These are phyloP conservation scores for Elephantulus edwardii DNA, from an alignment of 2,113 vertebrate species.

Conservation along the genomic window DNA sequence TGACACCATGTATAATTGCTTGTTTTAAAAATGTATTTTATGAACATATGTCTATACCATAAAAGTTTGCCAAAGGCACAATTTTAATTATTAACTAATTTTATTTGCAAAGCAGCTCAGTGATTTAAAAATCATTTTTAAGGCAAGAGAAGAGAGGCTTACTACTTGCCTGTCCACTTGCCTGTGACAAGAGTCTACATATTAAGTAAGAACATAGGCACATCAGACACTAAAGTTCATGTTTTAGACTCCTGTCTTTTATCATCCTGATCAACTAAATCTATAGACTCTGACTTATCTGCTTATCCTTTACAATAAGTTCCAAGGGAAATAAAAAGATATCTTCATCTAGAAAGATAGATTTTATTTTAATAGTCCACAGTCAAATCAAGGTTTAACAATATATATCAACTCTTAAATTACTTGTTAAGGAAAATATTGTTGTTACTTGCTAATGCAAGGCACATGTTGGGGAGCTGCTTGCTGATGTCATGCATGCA, in stretches of 20 bases:
- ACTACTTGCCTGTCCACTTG: too few species aligned
- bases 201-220: background rate
- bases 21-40: background rate
- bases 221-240: too few species aligned
- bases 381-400: background rate
- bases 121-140: too few species aligned
- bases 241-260: accelerated
- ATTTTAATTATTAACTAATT: background rate
- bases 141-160: too few species aligned
- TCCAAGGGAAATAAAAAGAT: background rate
- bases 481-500: too few species aligned
- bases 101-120: background rate
- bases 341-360: background rate
- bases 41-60: background rate
- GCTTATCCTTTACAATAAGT: background rate
- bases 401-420: background rate
- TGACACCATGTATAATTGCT: too few species aligned
- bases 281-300: accelerated
- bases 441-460: too few species aligned
- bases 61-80: background rate
- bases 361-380: background rate
- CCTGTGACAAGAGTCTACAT: background rate
- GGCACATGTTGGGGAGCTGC: too few species aligned
- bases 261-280: background rate
- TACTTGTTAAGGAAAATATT: slow-evolving; percentile 1